These are phyloP conservation scores for Periphyllus acericola DNA, from an alignment of 2,888 invertebrate species.

Conservation along the genomic window DNA sequence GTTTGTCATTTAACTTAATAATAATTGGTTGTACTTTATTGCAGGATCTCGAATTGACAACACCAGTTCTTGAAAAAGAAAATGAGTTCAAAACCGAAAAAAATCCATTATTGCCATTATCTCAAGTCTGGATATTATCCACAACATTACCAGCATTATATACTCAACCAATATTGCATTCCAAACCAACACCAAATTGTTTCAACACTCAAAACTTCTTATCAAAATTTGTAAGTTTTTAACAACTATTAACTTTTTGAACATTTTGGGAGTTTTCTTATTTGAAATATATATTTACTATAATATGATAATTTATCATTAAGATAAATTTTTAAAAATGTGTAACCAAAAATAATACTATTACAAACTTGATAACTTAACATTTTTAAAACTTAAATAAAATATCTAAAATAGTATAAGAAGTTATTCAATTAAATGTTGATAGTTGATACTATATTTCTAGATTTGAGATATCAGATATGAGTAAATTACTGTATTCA, in stretches of 20 bases:
- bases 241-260: slow-evolving; percentile 7
- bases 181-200: slow-evolving; percentile 67
- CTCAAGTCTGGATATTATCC: slow-evolving; percentile 78
- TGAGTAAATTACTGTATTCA: too few relatives aligned
- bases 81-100: slow-evolving; percentile 65
- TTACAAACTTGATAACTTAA: too few relatives aligned
- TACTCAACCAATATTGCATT: slow-evolving; percentile 69
- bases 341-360: too few relatives aligned
- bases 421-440: too few relatives aligned
- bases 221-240: slow-evolving; percentile 67
- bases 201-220: slow-evolving; percentile 71
- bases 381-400: too few relatives aligned
- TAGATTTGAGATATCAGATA: too few relatives aligned
- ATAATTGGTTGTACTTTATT: slow-evolving; percentile 64
- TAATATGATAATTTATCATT: neutral
- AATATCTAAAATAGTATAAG: too few relatives aligned
- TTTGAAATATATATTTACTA: neutral
- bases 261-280: slow-evolving; percentile 8
- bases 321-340: too few relatives aligned
- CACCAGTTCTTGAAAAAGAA: slow-evolving; percentile 77
- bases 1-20: slow-evolving; percentile 64
- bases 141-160: slow-evolving; percentile 74
- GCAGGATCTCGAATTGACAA: slow-evolving; percentile 76
- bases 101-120: slow-evolving; percentile 71
- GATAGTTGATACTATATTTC: too few relatives aligned